Evolutionary conservation across 2,113 vertebrate species (phyloP).

Genomic region (Colistium nudipinnis): DNA sequence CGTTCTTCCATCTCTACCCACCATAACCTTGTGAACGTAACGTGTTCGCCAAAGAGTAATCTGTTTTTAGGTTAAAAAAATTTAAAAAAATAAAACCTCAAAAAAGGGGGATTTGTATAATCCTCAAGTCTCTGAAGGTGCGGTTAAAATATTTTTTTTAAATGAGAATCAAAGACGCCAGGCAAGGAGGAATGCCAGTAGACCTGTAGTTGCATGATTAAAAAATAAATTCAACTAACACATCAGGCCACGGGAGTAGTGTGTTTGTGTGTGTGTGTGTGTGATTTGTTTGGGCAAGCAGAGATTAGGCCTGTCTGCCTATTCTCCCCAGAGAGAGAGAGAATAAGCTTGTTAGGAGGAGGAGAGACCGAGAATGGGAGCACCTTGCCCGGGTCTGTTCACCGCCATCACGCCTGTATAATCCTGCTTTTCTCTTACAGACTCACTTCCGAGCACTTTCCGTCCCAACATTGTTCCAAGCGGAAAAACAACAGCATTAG

Average conservation of each 20-base stretch:
- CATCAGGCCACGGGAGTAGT: conserved; percentile 13
- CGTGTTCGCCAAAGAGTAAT: not conserved
- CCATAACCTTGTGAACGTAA: not conserved
- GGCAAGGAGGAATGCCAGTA: not conserved
- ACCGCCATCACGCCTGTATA: conserved; percentile 48
- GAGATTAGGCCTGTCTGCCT: conserved; percentile 48
- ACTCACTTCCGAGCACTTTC: conserved; percentile 41
- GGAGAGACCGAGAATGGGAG: conserved; percentile 35
- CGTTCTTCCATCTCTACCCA: not conserved
- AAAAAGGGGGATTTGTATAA: conserved; percentile 23
- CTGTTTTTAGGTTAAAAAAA: not conserved
- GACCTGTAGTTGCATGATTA: not conserved
- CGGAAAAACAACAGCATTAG: conserved; percentile 8
- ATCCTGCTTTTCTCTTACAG: conserved; percentile 61
- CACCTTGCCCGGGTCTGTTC: conserved; percentile 34
- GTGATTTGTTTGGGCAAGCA: conserved; percentile 49
- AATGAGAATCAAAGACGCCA: not conserved
- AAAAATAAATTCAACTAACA: conserved; percentile 2
- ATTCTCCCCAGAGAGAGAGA: conserved; percentile 42
- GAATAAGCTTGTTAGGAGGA: conserved; percentile 43
- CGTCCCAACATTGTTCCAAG: conserved; percentile 5
- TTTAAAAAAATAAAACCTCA: no score
- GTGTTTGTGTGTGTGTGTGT: no score
- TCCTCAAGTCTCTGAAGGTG: not conserved
- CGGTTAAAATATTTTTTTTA: conserved; percentile 5